Evolutionary conservation across 2,888 invertebrate genomes (phyloP).

Genomic region (Andrena camellia): DNA sequence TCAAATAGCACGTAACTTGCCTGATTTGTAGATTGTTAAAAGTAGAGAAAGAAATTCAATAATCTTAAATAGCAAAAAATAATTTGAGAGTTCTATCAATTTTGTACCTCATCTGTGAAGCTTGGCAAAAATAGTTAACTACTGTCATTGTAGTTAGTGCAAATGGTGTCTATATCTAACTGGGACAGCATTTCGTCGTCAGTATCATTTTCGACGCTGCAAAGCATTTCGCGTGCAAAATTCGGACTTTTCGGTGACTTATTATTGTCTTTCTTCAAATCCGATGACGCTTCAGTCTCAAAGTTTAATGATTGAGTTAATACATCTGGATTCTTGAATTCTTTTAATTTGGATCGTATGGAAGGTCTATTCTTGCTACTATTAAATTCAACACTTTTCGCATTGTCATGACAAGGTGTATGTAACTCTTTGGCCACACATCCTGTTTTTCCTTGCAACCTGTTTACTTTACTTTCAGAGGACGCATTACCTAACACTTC

Average conservation of each 20-base stretch:
- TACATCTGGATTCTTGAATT: constrained; percentile 33
- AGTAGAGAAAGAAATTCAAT: no score
- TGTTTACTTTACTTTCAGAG: background rate
- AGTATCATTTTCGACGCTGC: constrained; percentile 66
- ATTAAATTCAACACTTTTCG: background rate
- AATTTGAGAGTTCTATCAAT: background rate
- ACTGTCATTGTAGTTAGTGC: constrained; percentile 31
- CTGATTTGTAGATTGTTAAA: background rate
- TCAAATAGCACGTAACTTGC: background rate
- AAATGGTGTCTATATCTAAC: constrained; percentile 76
- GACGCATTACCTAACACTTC: background rate
- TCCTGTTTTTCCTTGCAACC: background rate
- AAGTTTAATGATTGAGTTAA: background rate
- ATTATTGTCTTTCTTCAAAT: constrained; percentile 5
- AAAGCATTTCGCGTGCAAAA: constrained; percentile 1
- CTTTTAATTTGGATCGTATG: constrained; percentile 37
- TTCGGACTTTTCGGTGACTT: background rate
- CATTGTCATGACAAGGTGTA: background rate
- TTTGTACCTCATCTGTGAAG: background rate
- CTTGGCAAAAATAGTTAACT: constrained; percentile 8
- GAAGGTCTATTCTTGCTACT: background rate
- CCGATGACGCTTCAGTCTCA: background rate
- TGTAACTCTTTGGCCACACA: background rate
- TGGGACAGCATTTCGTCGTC: constrained; percentile 81
- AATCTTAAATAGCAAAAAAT: no score